These are phyloP conservation scores for Parelbella ahira DNA, from an alignment of 2,888 invertebrate species.

Conservation along the genomic window DNA sequence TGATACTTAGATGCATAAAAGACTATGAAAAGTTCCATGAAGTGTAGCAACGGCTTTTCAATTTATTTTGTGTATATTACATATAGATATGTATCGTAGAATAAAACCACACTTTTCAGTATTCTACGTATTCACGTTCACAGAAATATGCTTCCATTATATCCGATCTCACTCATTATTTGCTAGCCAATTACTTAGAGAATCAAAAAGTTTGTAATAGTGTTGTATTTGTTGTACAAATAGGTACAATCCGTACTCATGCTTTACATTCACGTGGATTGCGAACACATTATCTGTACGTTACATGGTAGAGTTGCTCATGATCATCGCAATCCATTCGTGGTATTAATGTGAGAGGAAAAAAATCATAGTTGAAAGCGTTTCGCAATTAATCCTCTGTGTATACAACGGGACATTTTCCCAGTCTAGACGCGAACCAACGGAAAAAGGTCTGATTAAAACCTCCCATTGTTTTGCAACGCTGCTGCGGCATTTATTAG, in stretches of 20 bases:
- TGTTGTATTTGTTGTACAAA: too few relatives aligned
- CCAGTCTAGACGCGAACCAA: conserved; percentile 66
- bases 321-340: conserved; percentile 20
- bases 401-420: conserved; percentile 55
- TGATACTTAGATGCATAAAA: too few relatives aligned
- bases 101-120: too few relatives aligned
- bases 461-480: conserved; percentile 58
- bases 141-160: too few relatives aligned
- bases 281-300: conserved; percentile 5
- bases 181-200: too few relatives aligned
- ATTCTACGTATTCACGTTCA: too few relatives aligned
- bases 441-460: conserved; percentile 74
- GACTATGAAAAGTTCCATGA: too few relatives aligned
- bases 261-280: conserved; percentile 3
- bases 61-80: too few relatives aligned
- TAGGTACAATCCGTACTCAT: not conserved
- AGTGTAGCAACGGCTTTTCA: too few relatives aligned
- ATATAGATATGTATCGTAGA: too few relatives aligned
- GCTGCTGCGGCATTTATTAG: conserved; percentile 37
- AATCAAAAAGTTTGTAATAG: too few relatives aligned
- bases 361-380: conserved; percentile 31
- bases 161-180: too few relatives aligned
- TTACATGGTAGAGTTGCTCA: conserved; percentile 11
- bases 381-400: conserved; percentile 43
- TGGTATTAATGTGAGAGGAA: conserved; percentile 28